Evolutionary conservation across 1,140 invertebrate genomes (phyloP).

Genomic region (Eupristina koningsbergeri): DNA sequence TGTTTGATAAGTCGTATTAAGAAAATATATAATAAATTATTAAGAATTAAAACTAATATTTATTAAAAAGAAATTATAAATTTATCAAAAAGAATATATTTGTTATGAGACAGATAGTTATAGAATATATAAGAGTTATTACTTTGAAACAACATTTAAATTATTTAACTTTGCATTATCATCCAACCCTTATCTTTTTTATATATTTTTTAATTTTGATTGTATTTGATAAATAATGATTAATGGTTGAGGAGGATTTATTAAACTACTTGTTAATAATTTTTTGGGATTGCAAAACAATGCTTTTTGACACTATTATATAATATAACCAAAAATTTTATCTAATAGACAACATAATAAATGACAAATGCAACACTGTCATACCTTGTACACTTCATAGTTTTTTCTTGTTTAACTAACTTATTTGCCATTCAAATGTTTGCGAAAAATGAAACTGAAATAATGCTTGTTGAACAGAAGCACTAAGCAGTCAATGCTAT

Average conservation of each 20-base stretch:
- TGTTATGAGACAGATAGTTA: too few relatives aligned
- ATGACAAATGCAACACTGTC: constrained; percentile 30
- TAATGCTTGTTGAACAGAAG: constrained; percentile 16
- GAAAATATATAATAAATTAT: background rate
- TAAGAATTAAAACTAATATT: too few relatives aligned
- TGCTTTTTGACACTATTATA: background rate
- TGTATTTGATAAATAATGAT: background rate
- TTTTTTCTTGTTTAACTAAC: constrained; percentile 35
- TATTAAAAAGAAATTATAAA: too few relatives aligned
- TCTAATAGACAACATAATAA: constrained; percentile 17
- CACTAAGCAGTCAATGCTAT: constrained; percentile 32
- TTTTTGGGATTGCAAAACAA: constrained; percentile 29
- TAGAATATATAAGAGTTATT: too few relatives aligned
- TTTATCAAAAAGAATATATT: too few relatives aligned
- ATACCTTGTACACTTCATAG: constrained; percentile 46
- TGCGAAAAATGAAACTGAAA: constrained; percentile 33
- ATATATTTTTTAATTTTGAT: background rate
- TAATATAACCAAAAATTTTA: constrained; percentile 33
- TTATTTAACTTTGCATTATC: background rate
- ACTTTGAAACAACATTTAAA: background rate
- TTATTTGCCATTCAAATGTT: constrained; percentile 8
- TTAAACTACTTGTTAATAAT: constrained; percentile 7
- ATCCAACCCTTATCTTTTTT: background rate
- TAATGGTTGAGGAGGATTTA: background rate
- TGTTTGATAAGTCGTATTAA: background rate